Base-by-base conservation (phyloP, 92 coral and sea anemone species). In the Blastomussa wellsi region DNA sequence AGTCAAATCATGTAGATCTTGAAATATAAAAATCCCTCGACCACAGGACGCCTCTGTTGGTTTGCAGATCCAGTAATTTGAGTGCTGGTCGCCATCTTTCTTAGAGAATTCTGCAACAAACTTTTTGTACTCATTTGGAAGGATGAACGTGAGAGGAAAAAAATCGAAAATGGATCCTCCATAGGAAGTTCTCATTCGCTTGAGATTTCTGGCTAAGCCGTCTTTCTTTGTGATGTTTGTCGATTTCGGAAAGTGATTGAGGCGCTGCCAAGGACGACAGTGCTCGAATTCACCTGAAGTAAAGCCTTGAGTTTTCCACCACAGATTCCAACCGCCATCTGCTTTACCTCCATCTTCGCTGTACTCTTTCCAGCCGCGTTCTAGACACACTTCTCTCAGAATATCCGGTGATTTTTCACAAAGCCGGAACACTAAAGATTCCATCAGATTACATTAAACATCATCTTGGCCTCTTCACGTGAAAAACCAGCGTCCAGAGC, bases 251-350 rank as follows among this genome's bases (percentile, higher is more conserved):
- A 94, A 94, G 88, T 94, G 98, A 69, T 94, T 94, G 15, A 94
- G 84, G 37, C 98, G 98, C 86, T 94, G 98, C 98, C 98, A 94
- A 10, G 98, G 98, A 42, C 89, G 89, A 80, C 95, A 94, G 11
- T 82, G 82, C 87, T 94, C 95, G 79, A 86, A 92, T 79, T 94
- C 98, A 68, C 92, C 72, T 17, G 92, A 82, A 29, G 95, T 90
- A 70, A 94, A 94, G 24, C 98, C 98, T 11, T 89, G 93, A 35
- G 90, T 85, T 77, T 92, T 94, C 98, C 98, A 94, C 98, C 98
- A 94, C 38, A 94, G 71, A 74, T 92, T 94, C 98, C 98, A 94
- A 14, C 79, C 88, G 65, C 82, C 93, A 16, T 82, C 85, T 10
- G 49, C 84, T 35, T 82, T 88, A 17, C 76, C 84, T 52, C 85